These are phyloP conservation scores for Chaitophorus viminalis DNA, from an alignment of 2,888 invertebrate species.

Conservation along the genomic window DNA sequence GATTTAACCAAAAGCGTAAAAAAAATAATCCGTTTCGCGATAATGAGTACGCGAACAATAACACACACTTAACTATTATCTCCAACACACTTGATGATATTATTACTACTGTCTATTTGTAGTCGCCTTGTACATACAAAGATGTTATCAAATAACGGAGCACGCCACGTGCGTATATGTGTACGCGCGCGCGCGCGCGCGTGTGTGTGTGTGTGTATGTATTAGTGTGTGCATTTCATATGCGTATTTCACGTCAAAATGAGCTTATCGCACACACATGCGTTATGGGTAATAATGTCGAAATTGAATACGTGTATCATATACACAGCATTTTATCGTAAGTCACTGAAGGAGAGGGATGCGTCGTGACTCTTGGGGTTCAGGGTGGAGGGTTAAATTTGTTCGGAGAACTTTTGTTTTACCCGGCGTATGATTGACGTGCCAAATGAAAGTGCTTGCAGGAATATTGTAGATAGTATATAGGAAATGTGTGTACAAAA, in stretches of 20 bases:
- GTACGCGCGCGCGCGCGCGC: neutral
- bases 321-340: neutral
- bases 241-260: neutral
- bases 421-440: constrained; percentile 36
- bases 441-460: constrained; percentile 47
- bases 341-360: too few relatives aligned
- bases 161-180: neutral
- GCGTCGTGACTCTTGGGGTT: neutral
- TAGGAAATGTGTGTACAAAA: neutral
- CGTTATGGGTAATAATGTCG: neutral
- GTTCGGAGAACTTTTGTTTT: constrained; percentile 24
- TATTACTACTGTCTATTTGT: too few relatives aligned
- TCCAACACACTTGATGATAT: too few relatives aligned
- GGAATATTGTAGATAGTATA: constrained; percentile 22
- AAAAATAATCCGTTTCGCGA: too few relatives aligned
- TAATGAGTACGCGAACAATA: too few relatives aligned
- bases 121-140: too few relatives aligned
- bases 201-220: too few relatives aligned
- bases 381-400: constrained; percentile 1
- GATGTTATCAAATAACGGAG: too few relatives aligned
- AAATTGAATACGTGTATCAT: neutral
- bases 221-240: too few relatives aligned
- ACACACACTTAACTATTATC: too few relatives aligned
- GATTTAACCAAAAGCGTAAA: too few relatives aligned
- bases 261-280: neutral